Conservation (phyloP, 2,113 vertebrate genomes). For the Sander vitreus region DNA sequence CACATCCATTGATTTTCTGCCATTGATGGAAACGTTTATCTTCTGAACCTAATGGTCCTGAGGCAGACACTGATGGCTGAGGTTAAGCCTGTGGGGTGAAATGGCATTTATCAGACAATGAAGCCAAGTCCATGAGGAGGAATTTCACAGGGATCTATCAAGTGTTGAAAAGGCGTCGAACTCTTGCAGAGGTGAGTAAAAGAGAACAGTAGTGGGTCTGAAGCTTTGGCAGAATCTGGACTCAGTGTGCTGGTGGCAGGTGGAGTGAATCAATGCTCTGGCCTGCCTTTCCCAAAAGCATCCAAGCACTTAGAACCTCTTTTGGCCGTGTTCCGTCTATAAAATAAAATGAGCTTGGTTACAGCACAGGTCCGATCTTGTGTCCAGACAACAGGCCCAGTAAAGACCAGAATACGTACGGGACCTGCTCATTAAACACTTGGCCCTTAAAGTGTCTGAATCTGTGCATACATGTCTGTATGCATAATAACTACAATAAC, state of each 20-base stretch:
- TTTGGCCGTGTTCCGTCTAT: constrained; percentile 20
- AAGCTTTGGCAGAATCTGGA: constrained; percentile 62
- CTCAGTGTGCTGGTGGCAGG: constrained; percentile 50
- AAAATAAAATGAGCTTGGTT: constrained; percentile 31
- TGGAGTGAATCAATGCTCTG: constrained; percentile 58
- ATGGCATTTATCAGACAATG: constrained; percentile 63
- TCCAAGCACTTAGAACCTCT: constrained; percentile 19
- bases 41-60: constrained; percentile 40
- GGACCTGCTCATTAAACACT: not conserved
- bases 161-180: constrained; percentile 48
- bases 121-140: constrained; percentile 50
- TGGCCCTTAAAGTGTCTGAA: not conserved
- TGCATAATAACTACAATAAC: not conserved
- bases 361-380: constrained; percentile 9
- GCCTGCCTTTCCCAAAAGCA: constrained; percentile 35
- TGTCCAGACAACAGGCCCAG: constrained; percentile 11
- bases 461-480: not conserved
- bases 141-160: constrained; percentile 68
- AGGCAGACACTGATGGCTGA: constrained; percentile 35
- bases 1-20: constrained; percentile 44
- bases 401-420: constrained; percentile 20
- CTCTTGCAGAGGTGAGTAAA: constrained; percentile 51
- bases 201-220: constrained; percentile 65
- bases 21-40: constrained; percentile 41
- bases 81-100: constrained; percentile 26